Base-by-base conservation (phyloP, 2,797 vertebrate genomes). In the Labeo calbasu region DNA sequence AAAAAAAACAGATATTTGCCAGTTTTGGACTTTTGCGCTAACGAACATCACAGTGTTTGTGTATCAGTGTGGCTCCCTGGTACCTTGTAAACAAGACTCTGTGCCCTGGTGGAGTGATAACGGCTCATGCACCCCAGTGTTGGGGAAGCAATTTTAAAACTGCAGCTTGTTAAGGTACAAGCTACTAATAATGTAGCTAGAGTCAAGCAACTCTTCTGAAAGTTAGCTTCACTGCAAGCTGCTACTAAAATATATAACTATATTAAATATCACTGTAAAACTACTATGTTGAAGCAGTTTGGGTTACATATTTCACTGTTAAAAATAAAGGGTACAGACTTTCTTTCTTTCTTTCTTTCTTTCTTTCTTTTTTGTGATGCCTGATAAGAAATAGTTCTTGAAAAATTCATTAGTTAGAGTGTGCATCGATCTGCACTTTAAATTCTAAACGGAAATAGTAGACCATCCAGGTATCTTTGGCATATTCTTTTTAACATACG, bases 81-180 rank as follows among this genome's bases (percentile, higher is more conserved):
- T 53, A 61, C 76, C 23, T 61, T 79, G 25, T 66, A 79, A 53
- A 75, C 72, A 66, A 63, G 55, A 25, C 21, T 63, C 15, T 55
- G 46, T 50, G 28, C 61, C 36, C 79, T 72, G 11, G 25, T 46
- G 61, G 28, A 76, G 48, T 69, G 61, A 69, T 59, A 82, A 51
- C 57, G 25, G 72, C 51, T 55, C 48, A 14, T 65, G 73, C 28
- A 43, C 36, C 32, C 40, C 17, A 36, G 51, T 36, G 9, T 46
- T 59, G 3, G n/a, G 2, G 8, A 77, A 69, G 12, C n/a, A n/a
- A 51, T 63, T 57, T 82, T 76, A 11, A 76, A 82, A 23, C 13
- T 66, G 59, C 23, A 40, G 25, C 19, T 65, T 17, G 23, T 53
- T 3, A 51, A 75, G 40, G 11, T 70, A 55, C 32, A 70, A 15